Evolutionary conservation across 2,797 vertebrate species (phyloP).

Genomic region (Phylloscopus collybita): DNA sequence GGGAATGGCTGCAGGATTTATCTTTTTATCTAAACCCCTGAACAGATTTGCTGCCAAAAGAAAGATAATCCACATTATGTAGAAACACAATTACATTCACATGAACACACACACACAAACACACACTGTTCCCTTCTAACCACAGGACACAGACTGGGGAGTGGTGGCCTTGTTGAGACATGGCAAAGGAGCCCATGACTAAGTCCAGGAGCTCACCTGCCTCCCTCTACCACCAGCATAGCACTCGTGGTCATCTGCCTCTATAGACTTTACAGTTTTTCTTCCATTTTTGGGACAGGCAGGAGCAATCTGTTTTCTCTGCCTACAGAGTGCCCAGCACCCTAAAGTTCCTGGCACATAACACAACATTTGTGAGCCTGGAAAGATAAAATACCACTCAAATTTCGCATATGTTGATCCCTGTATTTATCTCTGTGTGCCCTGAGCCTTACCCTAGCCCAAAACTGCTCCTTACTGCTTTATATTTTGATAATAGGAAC

Average conservation of each 20-base stretch:
- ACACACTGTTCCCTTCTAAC: conserved; percentile 25
- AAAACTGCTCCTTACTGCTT: background rate
- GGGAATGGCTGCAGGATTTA: background rate
- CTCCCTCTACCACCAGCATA: background rate
- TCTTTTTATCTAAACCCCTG: conserved; percentile 43
- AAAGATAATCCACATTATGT: conserved; percentile 60
- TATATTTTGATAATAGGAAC: background rate
- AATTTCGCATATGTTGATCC: accelerated
- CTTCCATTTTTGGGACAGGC: background rate
- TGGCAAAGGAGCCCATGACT: background rate
- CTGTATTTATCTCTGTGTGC: background rate
- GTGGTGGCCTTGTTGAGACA: background rate
- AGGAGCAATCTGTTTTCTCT: background rate
- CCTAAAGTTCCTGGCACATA: background rate
- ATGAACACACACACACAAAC: conserved; percentile 53
- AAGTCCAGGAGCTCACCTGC: background rate
- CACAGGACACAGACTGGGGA: background rate
- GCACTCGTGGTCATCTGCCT: background rate
- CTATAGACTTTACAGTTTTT: background rate
- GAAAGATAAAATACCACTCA: background rate
- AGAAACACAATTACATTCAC: conserved; percentile 57
- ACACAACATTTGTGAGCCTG: background rate
- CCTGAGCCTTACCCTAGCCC: background rate
- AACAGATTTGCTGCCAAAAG: conserved; percentile 37
- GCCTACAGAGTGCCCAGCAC: background rate